Percentiles rank a stretch among this genome's conserved stretches.
Evolutionary conservation across 2,888 invertebrate genomes (phyloP).

Genomic region (Uloborus plumipes): DNA sequence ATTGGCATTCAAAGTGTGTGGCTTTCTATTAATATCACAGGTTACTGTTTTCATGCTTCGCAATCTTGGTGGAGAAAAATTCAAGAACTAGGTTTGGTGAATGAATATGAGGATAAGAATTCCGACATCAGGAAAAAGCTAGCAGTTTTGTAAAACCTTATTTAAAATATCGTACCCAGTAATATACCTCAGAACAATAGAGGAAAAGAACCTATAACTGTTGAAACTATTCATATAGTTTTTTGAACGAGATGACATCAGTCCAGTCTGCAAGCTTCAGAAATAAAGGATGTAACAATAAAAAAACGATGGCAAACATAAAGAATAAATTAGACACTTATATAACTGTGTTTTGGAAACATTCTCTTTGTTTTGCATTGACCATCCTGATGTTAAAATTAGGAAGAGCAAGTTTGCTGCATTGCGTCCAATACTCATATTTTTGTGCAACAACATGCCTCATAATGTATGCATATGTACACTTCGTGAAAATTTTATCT

Average conservation of each 20-base stretch:
- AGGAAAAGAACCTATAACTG: neutral
- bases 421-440: neutral
- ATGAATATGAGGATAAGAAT: too few relatives aligned
- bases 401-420: slow-evolving; percentile 4
- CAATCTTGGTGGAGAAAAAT: too few relatives aligned
- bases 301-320: neutral
- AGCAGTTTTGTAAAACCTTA: neutral
- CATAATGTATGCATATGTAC: too few relatives aligned
- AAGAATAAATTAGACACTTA: slow-evolving; percentile 1
- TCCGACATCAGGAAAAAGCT: too few relatives aligned
- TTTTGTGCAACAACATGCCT: neutral
- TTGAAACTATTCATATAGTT: neutral
- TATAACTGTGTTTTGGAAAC: neutral
- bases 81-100: too few relatives aligned
- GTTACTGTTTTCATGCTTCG: too few relatives aligned
- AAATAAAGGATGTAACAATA: neutral
- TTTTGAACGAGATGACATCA: slow-evolving; percentile 3
- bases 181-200: neutral
- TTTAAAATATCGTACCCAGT: neutral
- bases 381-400: slow-evolving; percentile 16
- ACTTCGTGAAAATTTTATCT: neutral
- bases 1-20: too few relatives aligned
- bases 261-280: slow-evolving; percentile 5
- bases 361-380: slow-evolving; percentile 6
- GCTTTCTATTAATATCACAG: too few relatives aligned